Percentiles rank a stretch among this genome's conserved stretches.
Conservation (phyloP, 1,140 invertebrate species). For the Drosophila ananassae region DNA sequence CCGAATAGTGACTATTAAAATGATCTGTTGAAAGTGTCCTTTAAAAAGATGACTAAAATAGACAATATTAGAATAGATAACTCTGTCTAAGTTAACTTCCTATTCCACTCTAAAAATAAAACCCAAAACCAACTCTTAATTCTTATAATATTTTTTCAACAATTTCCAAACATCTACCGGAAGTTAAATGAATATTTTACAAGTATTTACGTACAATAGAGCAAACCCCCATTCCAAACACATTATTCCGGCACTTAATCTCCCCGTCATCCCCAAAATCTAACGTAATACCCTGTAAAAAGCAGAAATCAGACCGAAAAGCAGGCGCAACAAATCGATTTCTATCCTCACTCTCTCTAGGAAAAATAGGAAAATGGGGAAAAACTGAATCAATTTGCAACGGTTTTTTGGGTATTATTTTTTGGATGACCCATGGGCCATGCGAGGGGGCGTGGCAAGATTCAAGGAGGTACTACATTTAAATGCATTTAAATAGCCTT, state of each 20-base stretch:
- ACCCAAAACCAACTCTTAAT: too few species aligned
- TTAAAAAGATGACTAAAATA: too few species aligned
- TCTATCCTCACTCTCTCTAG: slow-evolving; percentile 6
- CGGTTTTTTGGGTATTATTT: slow-evolving; percentile 34
- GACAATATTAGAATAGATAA: too few species aligned
- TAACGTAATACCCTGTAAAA: slow-evolving; percentile 20
- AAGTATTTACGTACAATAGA: background rate
- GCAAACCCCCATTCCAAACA: background rate
- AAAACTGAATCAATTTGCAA: slow-evolving; percentile 71
- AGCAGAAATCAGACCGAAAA: slow-evolving; percentile 59
- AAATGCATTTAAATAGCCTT: slow-evolving; percentile 75
- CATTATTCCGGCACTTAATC: too few species aligned
- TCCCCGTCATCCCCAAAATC: background rate
- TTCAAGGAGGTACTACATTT: slow-evolving; percentile 41
- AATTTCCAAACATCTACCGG: too few species aligned
- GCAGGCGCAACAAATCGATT: slow-evolving; percentile 70
- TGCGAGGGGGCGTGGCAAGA: slow-evolving; percentile 43
- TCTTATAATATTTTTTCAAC: too few species aligned
- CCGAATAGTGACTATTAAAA: too few species aligned
- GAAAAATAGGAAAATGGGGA: slow-evolving; percentile 12
- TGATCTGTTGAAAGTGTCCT: too few species aligned
- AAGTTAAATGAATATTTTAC: too few species aligned
- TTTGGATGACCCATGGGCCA: slow-evolving; percentile 24
- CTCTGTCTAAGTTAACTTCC: too few species aligned
- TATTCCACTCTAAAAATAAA: too few species aligned